phyloP scores from a whole-genome alignment of 2,888 invertebrate species.

The Drosophila picticornis region DNA sequence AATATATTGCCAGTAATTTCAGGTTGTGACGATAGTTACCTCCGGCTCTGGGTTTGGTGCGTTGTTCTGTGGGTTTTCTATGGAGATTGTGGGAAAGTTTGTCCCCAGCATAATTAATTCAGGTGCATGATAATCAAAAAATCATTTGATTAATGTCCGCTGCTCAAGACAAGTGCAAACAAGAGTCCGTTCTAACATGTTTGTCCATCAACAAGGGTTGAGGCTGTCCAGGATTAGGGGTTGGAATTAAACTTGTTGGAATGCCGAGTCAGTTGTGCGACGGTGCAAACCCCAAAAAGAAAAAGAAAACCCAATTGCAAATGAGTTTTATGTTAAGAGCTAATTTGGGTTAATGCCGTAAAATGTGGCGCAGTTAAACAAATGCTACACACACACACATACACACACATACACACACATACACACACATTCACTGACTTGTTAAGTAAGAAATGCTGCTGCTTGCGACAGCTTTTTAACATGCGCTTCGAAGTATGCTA shows the following conservation, averaged over 20 bases:
- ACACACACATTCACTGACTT: background rate
- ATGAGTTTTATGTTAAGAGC: conserved; percentile 79
- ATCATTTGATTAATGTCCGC: conserved; percentile 74
- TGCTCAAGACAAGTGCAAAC: conserved; percentile 49
- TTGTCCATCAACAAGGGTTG: conserved; percentile 46
- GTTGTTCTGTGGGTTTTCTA: background rate
- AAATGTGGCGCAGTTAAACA: conserved; percentile 77
- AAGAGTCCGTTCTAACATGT: conserved; percentile 40
- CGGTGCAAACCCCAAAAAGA: background rate
- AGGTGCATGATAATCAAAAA: conserved; percentile 78
- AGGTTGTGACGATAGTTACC: conserved; percentile 6
- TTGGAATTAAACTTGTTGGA: conserved; percentile 21
- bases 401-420: conserved; percentile 1
- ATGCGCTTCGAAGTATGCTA: conserved; percentile 67
- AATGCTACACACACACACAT: conserved; percentile 42
- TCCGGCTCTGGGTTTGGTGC: background rate
- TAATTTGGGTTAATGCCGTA: conserved; percentile 77
- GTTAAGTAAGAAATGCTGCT: conserved; percentile 29
- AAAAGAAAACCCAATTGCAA: conserved; percentile 49
- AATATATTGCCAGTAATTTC: conserved; percentile 59
- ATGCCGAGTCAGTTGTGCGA: background rate
- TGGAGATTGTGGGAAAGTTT: conserved; percentile 28
- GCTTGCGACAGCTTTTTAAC: conserved; percentile 60
- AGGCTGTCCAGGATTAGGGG: conserved; percentile 22
- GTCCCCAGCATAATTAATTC: conserved; percentile 69